These are phyloP conservation scores for Rotaria macrura DNA, from an alignment of 2,888 invertebrate species.

Conservation along the genomic window DNA sequence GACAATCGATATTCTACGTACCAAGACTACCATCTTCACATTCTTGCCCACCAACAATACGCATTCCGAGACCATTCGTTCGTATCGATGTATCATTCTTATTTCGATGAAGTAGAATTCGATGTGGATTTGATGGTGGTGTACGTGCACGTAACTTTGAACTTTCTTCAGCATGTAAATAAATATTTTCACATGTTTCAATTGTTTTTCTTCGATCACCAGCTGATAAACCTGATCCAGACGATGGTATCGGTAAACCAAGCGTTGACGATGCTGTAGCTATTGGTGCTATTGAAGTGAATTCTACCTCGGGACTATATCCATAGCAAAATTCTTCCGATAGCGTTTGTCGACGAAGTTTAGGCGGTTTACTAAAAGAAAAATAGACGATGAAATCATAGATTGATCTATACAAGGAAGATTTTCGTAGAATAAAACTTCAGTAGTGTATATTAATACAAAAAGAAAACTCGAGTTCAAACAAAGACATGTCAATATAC, in stretches of 20 bases:
- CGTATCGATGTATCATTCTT: conserved; percentile 30
- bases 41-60: conserved; percentile 81
- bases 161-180: conserved; percentile 32
- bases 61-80: conserved; percentile 78
- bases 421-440: too few relatives aligned
- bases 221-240: background rate
- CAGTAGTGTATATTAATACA: too few relatives aligned
- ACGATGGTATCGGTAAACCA: background rate
- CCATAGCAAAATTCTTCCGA: conserved; percentile 25
- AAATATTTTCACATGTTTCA: conserved; percentile 34
- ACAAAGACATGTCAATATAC: too few relatives aligned
- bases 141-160: conserved; percentile 32
- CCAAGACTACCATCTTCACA: conserved; percentile 70
- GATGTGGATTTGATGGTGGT: conserved; percentile 33
- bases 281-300: background rate
- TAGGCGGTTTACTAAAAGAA: conserved; percentile 21
- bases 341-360: conserved; percentile 26
- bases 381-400: too few relatives aligned
- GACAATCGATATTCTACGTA: conserved; percentile 47
- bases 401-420: too few relatives aligned
- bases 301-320: background rate
- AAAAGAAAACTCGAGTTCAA: too few relatives aligned
- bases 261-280: background rate
- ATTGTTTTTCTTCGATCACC: conserved; percentile 32
- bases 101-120: conserved; percentile 29